Percentiles rank a stretch among this genome's conserved stretches.
phyloP scores from a whole-genome alignment of 92 coral and sea anemone species.

The Plumapathes pennacea region DNA sequence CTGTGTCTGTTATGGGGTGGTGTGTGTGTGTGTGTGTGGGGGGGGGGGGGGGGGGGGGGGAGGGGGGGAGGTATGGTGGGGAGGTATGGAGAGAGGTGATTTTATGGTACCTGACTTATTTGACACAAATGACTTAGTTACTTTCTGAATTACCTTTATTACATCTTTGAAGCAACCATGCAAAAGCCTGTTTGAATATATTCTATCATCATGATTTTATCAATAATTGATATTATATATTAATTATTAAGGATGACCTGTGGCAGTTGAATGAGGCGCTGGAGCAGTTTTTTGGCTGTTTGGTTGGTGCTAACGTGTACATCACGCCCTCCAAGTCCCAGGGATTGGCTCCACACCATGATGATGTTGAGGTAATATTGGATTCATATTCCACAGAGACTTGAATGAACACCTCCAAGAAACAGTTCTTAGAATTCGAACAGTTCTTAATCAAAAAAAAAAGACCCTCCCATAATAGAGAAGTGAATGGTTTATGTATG shows the following conservation, averaged over 20 bases:
- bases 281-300: conserved; percentile 76
- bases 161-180: neutral
- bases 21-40: too few relatives aligned
- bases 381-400: neutral
- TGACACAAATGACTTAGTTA: too few relatives aligned
- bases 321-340: conserved; percentile 75
- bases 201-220: neutral
- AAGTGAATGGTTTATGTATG: neutral
- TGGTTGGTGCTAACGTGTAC: conserved; percentile 71
- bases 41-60: too few relatives aligned
- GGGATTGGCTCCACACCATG: conserved; percentile 86
- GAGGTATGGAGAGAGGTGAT: too few relatives aligned
- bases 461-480: neutral
- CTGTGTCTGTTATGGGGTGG: too few relatives aligned
- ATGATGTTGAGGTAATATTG: conserved; percentile 73
- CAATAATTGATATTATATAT: neutral
- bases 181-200: neutral
- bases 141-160: neutral
- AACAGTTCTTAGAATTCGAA: neutral
- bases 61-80: too few relatives aligned
- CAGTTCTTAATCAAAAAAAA: too few relatives aligned
- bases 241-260: conserved; percentile 55
- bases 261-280: conserved; percentile 65
- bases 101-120: too few relatives aligned
- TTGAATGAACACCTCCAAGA: neutral